A percentile compares a stretch with the other conserved stretches of the same genome.
phyloP scores from a whole-genome alignment of 2,113 vertebrate species.

The Trachemys scripta region DNA sequence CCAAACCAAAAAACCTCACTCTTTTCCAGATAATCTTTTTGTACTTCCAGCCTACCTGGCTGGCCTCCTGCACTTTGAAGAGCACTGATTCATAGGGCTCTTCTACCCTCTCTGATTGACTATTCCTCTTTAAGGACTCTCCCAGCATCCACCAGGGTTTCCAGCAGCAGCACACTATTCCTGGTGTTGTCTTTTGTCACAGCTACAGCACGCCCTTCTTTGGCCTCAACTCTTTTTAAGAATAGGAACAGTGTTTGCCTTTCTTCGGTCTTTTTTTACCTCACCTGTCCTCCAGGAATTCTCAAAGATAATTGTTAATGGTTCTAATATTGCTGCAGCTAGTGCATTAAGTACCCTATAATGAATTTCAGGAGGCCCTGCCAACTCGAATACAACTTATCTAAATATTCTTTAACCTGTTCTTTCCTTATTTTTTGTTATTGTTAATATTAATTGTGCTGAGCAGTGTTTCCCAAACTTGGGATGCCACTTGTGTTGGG shows the following conservation, averaged over 20 bases:
- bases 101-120: too few species aligned
- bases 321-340: background rate
- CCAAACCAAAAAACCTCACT: background rate
- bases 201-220: background rate
- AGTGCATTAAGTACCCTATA: background rate
- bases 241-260: background rate
- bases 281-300: background rate
- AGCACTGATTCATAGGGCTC: background rate
- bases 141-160: background rate
- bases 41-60: background rate
- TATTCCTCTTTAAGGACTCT: background rate
- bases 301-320: background rate
- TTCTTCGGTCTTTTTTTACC: background rate
- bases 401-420: background rate
- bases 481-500: too few species aligned
- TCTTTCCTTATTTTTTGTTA: background rate
- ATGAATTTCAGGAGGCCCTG: background rate
- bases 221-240: background rate
- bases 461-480: too few species aligned
- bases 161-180: background rate
- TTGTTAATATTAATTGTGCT: background rate
- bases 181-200: background rate
- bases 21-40: background rate
- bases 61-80: background rate
- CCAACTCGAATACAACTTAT: background rate